These are phyloP conservation scores for Leptopilina boulardi DNA, from an alignment of 1,140 invertebrate genomes.

Conservation along the genomic window DNA sequence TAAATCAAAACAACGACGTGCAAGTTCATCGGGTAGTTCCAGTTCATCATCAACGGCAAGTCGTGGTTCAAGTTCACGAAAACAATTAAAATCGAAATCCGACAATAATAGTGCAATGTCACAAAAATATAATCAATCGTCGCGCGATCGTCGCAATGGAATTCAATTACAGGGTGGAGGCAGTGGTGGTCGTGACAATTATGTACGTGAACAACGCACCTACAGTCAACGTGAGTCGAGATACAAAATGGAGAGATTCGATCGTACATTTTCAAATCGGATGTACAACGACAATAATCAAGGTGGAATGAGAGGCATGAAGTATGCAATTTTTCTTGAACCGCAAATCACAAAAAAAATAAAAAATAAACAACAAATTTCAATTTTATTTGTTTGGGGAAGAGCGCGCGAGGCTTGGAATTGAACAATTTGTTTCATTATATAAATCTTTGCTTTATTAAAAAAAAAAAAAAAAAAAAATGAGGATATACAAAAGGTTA, in stretches of 20 bases:
- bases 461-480: too few species aligned
- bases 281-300: constrained; percentile 16
- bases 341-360: not conserved
- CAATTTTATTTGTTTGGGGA: not conserved
- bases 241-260: constrained; percentile 20
- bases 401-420: constrained; percentile 11
- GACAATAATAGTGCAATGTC: not conserved
- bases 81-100: not conserved
- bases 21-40: constrained; percentile 56
- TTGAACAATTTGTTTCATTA: not conserved
- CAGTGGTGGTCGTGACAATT: too few species aligned
- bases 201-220: constrained; percentile 1
- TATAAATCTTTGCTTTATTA: constrained; percentile 7
- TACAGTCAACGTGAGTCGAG: constrained; percentile 15
- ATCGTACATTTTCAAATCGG: constrained; percentile 17
- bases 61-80: constrained; percentile 36
- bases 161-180: not conserved
- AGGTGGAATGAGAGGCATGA: constrained; percentile 31
- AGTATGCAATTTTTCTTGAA: constrained; percentile 26
- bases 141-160: constrained; percentile 31
- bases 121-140: not conserved
- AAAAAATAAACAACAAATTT: not conserved
- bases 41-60: constrained; percentile 48
- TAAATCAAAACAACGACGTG: constrained; percentile 54
- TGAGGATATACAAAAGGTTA: constrained; percentile 27